Percentiles rank a stretch among this genome's conserved stretches.
Conservation (phyloP, 2,888 invertebrate genomes). For the Chalcosyrphus nemorum region DNA sequence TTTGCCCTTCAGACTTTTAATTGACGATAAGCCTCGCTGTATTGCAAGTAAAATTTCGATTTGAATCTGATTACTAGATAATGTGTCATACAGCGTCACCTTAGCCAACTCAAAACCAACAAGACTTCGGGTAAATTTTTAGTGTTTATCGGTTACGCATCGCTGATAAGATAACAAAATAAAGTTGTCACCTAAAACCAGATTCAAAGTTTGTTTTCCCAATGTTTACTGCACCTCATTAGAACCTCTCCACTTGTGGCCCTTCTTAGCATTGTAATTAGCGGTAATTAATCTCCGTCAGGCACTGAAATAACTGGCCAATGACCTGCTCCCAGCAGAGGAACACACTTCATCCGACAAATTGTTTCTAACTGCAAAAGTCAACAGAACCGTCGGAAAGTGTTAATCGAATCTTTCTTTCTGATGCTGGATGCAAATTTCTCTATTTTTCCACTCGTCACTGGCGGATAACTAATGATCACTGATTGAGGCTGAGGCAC, state of each 20-base stretch:
- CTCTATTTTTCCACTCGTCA: background rate
- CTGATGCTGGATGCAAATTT: background rate
- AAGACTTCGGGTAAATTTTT: too few relatives aligned
- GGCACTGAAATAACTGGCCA: background rate
- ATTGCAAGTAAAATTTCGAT: too few relatives aligned
- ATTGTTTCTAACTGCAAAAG: background rate
- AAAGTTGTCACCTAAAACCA: too few relatives aligned
- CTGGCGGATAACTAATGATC: background rate
- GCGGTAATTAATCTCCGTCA: background rate
- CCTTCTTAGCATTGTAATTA: slow-evolving; percentile 1
- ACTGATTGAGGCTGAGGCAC: background rate
- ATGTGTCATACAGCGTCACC: too few relatives aligned
- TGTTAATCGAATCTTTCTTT: background rate
- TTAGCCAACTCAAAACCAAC: too few relatives aligned
- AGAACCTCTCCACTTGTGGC: slow-evolving; percentile 2
- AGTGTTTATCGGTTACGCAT: too few relatives aligned
- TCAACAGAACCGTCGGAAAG: background rate
- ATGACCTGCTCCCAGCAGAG: background rate
- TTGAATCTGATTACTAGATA: too few relatives aligned
- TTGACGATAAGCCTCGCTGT: too few relatives aligned
- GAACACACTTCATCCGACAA: background rate
- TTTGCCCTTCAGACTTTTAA: too few relatives aligned
- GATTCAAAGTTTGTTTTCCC: too few relatives aligned
- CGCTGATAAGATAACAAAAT: too few relatives aligned
- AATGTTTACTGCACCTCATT: background rate